Evolutionary conservation across 2,113 vertebrate species (phyloP).

Genomic region (Sphaerodactylus townsendi): DNA sequence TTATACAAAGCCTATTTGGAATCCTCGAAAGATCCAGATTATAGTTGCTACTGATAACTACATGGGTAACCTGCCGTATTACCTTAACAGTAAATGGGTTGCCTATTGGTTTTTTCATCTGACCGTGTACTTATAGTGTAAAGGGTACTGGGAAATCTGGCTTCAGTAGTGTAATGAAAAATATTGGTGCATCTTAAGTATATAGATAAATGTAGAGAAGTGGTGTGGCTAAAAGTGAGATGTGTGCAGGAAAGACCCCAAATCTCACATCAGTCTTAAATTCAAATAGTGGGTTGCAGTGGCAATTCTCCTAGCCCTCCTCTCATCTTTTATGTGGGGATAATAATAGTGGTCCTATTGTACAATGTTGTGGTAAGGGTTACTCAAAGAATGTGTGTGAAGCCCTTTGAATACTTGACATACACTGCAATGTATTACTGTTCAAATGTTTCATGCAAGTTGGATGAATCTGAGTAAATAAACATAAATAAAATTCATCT

Average conservation of each 20-base stretch:
- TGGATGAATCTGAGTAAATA: too few species aligned
- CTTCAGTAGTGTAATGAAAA: neutral
- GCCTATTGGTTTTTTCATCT: neutral
- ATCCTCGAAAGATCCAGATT: neutral
- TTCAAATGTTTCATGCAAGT: too few species aligned
- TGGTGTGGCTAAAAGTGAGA: neutral
- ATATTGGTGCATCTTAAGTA: neutral
- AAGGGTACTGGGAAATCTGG: neutral
- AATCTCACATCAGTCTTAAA: neutral
- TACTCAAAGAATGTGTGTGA: neutral
- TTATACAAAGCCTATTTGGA: slow-evolving; percentile 6
- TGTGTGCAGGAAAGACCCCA: neutral
- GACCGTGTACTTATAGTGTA: neutral
- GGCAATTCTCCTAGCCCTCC: neutral
- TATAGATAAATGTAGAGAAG: neutral
- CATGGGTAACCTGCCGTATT: neutral
- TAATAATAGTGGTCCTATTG: neutral
- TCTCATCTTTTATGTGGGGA: neutral
- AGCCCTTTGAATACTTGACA: too few species aligned
- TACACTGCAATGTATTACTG: too few species aligned
- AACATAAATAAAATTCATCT: too few species aligned
- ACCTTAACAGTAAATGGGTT: neutral
- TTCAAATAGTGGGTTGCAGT: neutral
- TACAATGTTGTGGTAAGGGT: neutral
- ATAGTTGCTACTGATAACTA: rapidly evolving